Percentiles rank a stretch among this genome's conserved stretches.
Evolutionary conservation across 2,888 invertebrate species (phyloP).

Genomic region (Nephrotoma flavescens): DNA sequence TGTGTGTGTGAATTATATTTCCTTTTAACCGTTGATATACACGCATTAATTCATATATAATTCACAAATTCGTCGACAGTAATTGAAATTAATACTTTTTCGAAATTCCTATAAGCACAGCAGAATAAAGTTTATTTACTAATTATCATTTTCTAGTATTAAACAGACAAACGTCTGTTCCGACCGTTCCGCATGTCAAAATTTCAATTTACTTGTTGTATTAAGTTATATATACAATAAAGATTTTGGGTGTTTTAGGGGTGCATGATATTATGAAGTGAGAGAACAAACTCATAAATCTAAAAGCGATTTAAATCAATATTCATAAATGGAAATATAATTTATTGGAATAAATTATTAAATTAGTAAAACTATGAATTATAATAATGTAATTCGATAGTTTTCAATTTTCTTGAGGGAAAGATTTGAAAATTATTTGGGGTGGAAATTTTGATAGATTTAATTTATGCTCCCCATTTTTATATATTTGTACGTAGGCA

Average conservation of each 20-base stretch:
- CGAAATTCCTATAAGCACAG: neutral
- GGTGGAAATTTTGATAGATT: neutral
- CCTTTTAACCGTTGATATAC: too few relatives aligned
- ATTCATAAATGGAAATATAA: neutral
- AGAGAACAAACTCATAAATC: neutral
- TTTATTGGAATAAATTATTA: neutral
- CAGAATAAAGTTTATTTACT: neutral
- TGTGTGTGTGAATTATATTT: neutral
- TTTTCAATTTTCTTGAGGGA: neutral
- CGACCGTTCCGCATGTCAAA: neutral
- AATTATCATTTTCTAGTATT: neutral
- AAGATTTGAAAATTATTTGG: neutral
- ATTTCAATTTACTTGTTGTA: too few relatives aligned
- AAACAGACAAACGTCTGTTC: too few relatives aligned
- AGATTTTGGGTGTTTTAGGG: neutral
- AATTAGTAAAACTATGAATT: neutral
- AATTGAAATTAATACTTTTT: neutral
- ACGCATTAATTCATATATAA: neutral
- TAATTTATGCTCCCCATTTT: neutral
- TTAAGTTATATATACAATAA: neutral
- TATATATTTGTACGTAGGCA: neutral
- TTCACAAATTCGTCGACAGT: neutral
- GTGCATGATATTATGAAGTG: neutral
- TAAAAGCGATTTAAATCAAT: neutral
- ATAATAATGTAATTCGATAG: neutral